Percentiles rank a stretch among this genome's conserved stretches.
phyloP scores from a whole-genome alignment of 2,113 vertebrate genomes.

The Aphyosemion australe region DNA sequence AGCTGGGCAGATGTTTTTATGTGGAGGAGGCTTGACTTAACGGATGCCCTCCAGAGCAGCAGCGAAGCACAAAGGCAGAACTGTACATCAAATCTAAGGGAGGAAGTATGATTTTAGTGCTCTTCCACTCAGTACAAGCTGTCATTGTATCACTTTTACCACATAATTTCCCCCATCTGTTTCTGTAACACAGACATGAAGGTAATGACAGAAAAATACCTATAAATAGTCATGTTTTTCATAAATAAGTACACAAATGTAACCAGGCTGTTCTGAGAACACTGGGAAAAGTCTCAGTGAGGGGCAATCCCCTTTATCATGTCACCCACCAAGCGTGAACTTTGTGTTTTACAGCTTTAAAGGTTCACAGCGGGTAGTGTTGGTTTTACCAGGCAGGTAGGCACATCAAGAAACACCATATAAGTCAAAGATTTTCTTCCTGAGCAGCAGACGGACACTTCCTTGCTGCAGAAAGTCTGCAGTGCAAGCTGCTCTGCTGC shows the following conservation, averaged over 20 bases:
- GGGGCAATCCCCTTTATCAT: slow-evolving; percentile 30
- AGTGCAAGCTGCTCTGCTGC: slow-evolving; percentile 36
- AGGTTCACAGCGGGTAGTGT: slow-evolving; percentile 16
- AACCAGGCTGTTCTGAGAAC: slow-evolving; percentile 21
- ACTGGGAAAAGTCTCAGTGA: slow-evolving; percentile 23
- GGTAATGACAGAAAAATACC: background rate
- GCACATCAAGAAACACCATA: background rate
- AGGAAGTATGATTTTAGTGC: slow-evolving; percentile 30
- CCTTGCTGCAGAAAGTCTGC: slow-evolving; percentile 36
- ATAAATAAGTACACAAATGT: slow-evolving; percentile 1
- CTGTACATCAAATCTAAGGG: slow-evolving; percentile 23
- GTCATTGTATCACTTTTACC: slow-evolving; percentile 37
- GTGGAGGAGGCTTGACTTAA: slow-evolving; percentile 40
- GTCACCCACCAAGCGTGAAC: background rate
- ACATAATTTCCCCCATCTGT: slow-evolving; percentile 3
- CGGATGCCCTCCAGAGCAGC: background rate
- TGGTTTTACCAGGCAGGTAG: background rate
- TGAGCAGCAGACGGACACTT: slow-evolving; percentile 41
- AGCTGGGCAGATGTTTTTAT: slow-evolving; percentile 38
- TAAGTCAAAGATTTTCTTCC: slow-evolving; percentile 3
- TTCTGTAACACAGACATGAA: background rate
- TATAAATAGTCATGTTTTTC: background rate
- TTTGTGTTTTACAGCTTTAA: slow-evolving; percentile 38
- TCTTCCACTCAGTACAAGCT: slow-evolving; percentile 22
- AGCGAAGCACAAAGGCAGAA: slow-evolving; percentile 22